Evolutionary conservation across 2,113 vertebrate genomes (phyloP).

Genomic region (Siniperca chuatsi): DNA sequence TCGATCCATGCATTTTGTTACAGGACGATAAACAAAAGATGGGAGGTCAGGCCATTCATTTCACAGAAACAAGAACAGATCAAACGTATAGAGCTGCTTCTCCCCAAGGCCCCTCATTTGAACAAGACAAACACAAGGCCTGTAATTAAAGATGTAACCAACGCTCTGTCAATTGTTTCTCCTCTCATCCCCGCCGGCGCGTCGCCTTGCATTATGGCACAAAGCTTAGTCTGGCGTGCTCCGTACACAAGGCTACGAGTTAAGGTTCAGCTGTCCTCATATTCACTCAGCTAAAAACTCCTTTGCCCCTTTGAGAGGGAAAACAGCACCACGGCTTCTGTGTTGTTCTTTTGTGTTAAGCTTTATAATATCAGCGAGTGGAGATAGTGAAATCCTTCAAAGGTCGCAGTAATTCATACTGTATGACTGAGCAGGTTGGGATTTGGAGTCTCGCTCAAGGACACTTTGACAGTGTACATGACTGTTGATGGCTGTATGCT

Average conservation of each 20-base stretch:
- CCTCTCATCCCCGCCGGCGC: slow-evolving; percentile 20
- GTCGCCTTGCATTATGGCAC: slow-evolving; percentile 36
- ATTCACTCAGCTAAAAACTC: slow-evolving; percentile 15
- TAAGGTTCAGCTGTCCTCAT: slow-evolving; percentile 43
- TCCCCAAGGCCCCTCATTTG: slow-evolving; percentile 32
- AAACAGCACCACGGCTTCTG: not conserved
- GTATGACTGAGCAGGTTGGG: slow-evolving; percentile 48
- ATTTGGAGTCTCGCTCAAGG: slow-evolving; percentile 57
- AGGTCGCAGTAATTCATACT: slow-evolving; percentile 36
- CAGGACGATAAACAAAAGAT: slow-evolving; percentile 18
- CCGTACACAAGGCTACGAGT: not conserved
- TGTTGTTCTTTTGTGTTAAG: slow-evolving; percentile 49
- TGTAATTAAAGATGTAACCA: slow-evolving; percentile 78
- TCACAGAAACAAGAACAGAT: slow-evolving; percentile 53
- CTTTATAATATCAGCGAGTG: slow-evolving; percentile 26
- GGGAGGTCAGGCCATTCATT: slow-evolving; percentile 48
- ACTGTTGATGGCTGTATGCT: slow-evolving; percentile 40
- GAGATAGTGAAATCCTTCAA: slow-evolving; percentile 55
- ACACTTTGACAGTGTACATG: slow-evolving; percentile 30
- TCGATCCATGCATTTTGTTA: not conserved
- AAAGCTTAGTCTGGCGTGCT: slow-evolving; percentile 46
- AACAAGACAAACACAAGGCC: slow-evolving; percentile 67
- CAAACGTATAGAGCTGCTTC: slow-evolving; percentile 26
- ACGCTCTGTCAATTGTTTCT: slow-evolving; percentile 62
- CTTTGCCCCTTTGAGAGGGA: not conserved